These are phyloP conservation scores for Peromyscus polionotus DNA, from an alignment of 2,113 vertebrate genomes.

Conservation along the genomic window DNA sequence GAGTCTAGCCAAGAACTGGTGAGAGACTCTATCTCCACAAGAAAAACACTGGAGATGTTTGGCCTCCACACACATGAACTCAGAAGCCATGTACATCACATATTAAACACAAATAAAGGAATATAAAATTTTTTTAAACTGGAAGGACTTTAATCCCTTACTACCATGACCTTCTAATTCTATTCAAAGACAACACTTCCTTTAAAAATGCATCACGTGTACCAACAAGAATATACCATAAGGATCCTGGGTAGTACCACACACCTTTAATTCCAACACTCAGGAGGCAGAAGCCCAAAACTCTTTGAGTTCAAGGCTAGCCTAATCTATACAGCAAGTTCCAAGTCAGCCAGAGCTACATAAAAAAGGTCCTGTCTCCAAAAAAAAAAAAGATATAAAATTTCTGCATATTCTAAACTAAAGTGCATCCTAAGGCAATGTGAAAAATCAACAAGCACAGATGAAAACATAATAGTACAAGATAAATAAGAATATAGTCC, in stretches of 20 bases:
- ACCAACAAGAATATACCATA: neutral
- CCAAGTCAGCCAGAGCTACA: neutral
- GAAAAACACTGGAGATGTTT: neutral
- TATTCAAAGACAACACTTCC: neutral
- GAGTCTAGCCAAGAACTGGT: neutral
- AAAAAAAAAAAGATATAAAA: neutral
- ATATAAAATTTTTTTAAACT: neutral
- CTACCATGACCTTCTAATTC: neutral
- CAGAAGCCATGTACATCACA: neutral
- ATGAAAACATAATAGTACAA: neutral
- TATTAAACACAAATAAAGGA: neutral
- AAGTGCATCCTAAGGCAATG: neutral
- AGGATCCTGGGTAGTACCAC: neutral
- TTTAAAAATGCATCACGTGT: neutral
- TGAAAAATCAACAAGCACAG: conserved; percentile 9
- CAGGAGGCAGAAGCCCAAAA: neutral
- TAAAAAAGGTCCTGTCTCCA: neutral
- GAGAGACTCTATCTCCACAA: neutral
- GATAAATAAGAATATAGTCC: neutral
- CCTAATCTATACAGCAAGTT: neutral
- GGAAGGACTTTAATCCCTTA: neutral
- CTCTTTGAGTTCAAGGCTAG: neutral
- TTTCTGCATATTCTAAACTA: neutral
- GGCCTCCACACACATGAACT: neutral
- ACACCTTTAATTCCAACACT: neutral